These are phyloP conservation scores for Epinotia bilunana DNA, from an alignment of 2,888 invertebrate genomes.

Conservation along the genomic window DNA sequence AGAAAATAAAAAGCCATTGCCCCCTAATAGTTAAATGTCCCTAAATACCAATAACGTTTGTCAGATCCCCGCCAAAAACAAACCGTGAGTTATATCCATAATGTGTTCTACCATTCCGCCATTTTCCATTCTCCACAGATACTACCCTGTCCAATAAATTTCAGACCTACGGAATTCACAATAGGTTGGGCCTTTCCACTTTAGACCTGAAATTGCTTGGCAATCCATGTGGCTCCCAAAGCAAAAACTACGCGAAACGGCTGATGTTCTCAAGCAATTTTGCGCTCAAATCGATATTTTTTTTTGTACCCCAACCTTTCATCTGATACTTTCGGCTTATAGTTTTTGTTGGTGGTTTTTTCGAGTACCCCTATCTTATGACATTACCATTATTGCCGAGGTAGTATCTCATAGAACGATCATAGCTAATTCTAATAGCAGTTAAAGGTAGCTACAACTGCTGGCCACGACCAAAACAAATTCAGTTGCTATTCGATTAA, in stretches of 20 bases:
- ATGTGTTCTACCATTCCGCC: slow-evolving; percentile 81
- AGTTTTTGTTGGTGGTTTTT: slow-evolving; percentile 81
- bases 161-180: slow-evolving; percentile 81
- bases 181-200: slow-evolving; percentile 75
- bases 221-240: slow-evolving; percentile 60
- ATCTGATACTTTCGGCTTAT: slow-evolving; percentile 71
- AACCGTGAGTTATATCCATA: slow-evolving; percentile 83
- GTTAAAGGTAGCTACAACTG: slow-evolving; percentile 69
- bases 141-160: slow-evolving; percentile 84
- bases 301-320: slow-evolving; percentile 77
- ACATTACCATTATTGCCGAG: slow-evolving; percentile 79
- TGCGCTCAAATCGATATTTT: slow-evolving; percentile 61
- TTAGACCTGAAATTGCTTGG: slow-evolving; percentile 73
- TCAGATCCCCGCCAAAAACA: slow-evolving; percentile 83
- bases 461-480: slow-evolving; percentile 73
- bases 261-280: slow-evolving; percentile 64
- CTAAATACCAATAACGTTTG: slow-evolving; percentile 84
- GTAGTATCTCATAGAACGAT: slow-evolving; percentile 73
- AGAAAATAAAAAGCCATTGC: slow-evolving; percentile 67
- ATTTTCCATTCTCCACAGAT: slow-evolving; percentile 85
- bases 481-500: slow-evolving; percentile 63
- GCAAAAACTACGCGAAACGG: slow-evolving; percentile 61
- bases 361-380: slow-evolving; percentile 74
- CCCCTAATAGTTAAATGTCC: slow-evolving; percentile 78
- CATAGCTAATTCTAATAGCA: slow-evolving; percentile 78